Evolutionary conservation across 2,113 vertebrate genomes (phyloP).

Genomic region (Entomyzon cyanotis): DNA sequence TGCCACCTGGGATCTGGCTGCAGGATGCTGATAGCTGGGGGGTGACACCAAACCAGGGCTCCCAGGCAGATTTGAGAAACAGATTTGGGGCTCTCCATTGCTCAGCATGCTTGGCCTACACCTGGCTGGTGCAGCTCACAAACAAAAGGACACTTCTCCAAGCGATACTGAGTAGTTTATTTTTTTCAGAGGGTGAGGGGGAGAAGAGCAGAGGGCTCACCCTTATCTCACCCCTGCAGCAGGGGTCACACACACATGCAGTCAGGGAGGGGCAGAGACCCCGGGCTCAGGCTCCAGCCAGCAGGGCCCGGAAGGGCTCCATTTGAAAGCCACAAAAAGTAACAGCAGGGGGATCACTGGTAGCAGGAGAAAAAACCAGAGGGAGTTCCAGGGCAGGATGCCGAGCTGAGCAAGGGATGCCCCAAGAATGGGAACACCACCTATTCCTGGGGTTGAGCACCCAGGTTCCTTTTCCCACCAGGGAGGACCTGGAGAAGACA

Average conservation of each 20-base stretch:
- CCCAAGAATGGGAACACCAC: not conserved
- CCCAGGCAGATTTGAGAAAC: not conserved
- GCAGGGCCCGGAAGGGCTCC: not conserved
- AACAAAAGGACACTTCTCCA: not conserved
- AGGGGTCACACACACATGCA: not conserved
- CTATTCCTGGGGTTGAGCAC: not conserved
- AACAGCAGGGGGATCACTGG: not conserved
- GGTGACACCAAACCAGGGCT: not conserved
- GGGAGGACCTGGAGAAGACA: not conserved
- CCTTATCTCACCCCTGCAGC: not conserved
- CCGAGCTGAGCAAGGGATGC: not conserved
- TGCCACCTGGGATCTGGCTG: not conserved
- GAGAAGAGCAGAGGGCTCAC: not conserved
- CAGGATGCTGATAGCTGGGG: not conserved
- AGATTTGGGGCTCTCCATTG: not conserved
- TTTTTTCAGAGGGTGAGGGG: not conserved
- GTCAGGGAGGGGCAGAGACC: not conserved
- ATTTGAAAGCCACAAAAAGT: not conserved
- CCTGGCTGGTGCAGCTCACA: not conserved
- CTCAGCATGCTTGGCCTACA: not conserved
- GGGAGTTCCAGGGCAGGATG: not conserved
- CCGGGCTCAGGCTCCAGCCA: not conserved
- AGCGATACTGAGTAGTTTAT: slow-evolving; percentile 12
- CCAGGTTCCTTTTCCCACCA: not conserved
- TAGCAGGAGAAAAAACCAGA: not conserved